These are phyloP conservation scores for Paracanthobrama guichenoti DNA, from an alignment of 2,113 vertebrate genomes.

Conservation along the genomic window DNA sequence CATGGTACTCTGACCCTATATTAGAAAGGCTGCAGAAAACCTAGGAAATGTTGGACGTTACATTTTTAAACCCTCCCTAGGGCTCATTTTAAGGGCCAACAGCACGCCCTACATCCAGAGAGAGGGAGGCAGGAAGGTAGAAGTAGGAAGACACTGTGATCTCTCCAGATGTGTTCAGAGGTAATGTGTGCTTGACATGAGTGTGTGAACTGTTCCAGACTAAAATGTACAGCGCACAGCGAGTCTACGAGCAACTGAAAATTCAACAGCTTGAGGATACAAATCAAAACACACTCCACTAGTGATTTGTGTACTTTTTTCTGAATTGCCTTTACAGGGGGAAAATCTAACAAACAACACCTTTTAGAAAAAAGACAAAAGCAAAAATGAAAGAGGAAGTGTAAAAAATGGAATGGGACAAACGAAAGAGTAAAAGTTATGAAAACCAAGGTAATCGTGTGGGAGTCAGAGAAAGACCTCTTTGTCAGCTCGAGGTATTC, in stretches of 20 bases:
- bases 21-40: conserved; percentile 70
- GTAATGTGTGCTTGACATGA: conserved; percentile 14
- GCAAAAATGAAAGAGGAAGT: neutral
- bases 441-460: neutral
- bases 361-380: neutral
- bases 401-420: neutral
- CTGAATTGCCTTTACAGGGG: neutral
- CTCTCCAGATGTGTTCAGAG: conserved; percentile 9
- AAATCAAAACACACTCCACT: neutral
- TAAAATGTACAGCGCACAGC: too few relatives aligned
- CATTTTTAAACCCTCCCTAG: conserved; percentile 73
- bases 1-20: conserved; percentile 73
- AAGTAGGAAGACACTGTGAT: conserved; percentile 9
- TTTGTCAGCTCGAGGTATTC: conserved; percentile 84
- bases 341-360: neutral
- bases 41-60: conserved; percentile 68
- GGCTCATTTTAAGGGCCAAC: conserved; percentile 55
- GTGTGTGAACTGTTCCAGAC: neutral
- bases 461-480: conserved; percentile 48
- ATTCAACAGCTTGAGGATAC: neutral
- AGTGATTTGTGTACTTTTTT: neutral
- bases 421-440: neutral
- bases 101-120: conserved; percentile 23
- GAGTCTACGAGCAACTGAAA: neutral
- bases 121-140: conserved; percentile 3